These are phyloP conservation scores for Cricetomys ansorgei DNA, from an alignment of 2,113 vertebrate genomes.

Conservation along the genomic window DNA sequence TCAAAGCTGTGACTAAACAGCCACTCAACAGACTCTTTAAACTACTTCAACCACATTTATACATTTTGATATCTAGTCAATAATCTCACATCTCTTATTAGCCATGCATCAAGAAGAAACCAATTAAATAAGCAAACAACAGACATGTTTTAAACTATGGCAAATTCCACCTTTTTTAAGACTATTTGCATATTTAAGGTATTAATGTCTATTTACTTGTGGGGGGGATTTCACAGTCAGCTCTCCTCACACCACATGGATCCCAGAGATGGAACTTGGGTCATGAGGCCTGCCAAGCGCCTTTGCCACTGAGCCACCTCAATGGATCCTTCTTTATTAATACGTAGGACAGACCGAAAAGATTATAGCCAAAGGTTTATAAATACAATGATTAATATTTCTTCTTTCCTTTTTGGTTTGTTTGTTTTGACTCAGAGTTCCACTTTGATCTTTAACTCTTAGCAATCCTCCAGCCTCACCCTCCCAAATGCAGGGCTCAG, in stretches of 20 bases:
- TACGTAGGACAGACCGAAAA: neutral
- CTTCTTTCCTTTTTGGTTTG: neutral
- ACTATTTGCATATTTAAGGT: conserved; percentile 52
- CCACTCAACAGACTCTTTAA: neutral
- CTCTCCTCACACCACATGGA: neutral
- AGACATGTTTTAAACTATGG: conserved; percentile 30
- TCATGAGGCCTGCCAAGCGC: neutral
- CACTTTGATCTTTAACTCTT: neutral
- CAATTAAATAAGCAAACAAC: conserved; percentile 7
- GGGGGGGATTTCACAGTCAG: neutral
- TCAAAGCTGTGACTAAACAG: neutral
- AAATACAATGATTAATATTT: neutral
- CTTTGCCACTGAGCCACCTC: neutral
- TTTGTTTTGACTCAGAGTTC: neutral
- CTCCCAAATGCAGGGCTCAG: neutral
- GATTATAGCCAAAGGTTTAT: neutral
- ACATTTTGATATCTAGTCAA: conserved; percentile 24
- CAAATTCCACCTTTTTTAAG: conserved; percentile 30
- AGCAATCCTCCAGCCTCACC: neutral
- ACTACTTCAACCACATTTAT: neutral
- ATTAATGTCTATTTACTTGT: neutral
- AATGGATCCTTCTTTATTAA: neutral
- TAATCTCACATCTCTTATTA: conserved; percentile 19
- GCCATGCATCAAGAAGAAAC: neutral
- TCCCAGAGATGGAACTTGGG: neutral